phyloP scores from a whole-genome alignment of 2,797 vertebrate genomes.

The Mormyrus proboscirostris region DNA sequence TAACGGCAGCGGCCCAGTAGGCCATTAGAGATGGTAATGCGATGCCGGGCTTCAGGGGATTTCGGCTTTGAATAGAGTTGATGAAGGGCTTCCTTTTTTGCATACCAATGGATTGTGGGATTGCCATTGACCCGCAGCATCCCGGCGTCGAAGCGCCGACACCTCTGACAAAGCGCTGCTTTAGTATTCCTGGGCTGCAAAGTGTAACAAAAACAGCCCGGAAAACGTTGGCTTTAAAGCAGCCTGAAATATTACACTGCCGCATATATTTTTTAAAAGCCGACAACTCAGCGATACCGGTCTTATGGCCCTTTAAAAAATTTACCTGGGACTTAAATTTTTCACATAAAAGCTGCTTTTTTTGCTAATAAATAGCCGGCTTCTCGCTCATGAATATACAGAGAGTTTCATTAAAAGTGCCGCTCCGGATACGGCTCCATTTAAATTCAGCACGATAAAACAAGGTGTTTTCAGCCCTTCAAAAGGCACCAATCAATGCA shows the following conservation, averaged over 20 bases:
- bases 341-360: conserved; percentile 2
- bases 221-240: not conserved
- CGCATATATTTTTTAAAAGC: not conserved
- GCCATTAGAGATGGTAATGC: not conserved
- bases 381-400: conserved; percentile 19
- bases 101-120: conserved; percentile 16
- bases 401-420: conserved; percentile 10
- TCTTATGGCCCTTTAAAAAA: conserved; percentile 5
- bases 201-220: not conserved
- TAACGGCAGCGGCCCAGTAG: not conserved
- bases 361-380: not conserved
- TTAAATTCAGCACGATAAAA: conserved; percentile 2
- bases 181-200: conserved; percentile 2
- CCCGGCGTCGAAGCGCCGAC: not conserved
- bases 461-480: conserved; percentile 1
- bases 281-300: not conserved
- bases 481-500: not conserved
- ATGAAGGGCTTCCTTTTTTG: conserved; percentile 9
- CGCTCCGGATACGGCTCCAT: not conserved
- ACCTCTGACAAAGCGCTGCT: not conserved
- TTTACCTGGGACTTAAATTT: not conserved
- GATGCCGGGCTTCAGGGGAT: not conserved
- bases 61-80: conserved; percentile 16
- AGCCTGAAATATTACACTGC: not conserved
- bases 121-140: conserved; percentile 12